Evolutionary conservation across 2,113 vertebrate species (phyloP), one percentile per base, ranked within the genome.

Genomic region (Aegithalos caudatus): DNA sequence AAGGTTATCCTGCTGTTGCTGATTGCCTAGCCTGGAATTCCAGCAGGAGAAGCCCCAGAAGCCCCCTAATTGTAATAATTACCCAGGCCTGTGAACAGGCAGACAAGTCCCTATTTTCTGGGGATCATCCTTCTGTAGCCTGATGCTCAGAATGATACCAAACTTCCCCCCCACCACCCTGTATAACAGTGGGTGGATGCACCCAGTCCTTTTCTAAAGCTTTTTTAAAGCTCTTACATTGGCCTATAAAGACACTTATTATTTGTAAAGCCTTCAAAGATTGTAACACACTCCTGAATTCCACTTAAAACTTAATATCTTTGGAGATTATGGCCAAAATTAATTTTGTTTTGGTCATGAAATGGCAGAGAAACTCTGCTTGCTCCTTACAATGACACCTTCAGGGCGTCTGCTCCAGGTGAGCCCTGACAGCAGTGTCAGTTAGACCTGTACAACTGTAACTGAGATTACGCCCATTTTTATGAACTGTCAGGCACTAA

Each of bases 211-310:
- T 83, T 67, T 20, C 25, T 35, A 78, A 70, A 76, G 67, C 58
- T 62, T 74, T 84, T 81, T 79, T 58, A 38, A 73, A 33, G 70
- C 47, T 78, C 9, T 42, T 69, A 6, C 6, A 77, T 38, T 20
- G 38, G 54, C 37, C 54, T 77, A 18, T 88, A 77, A 93, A 94
- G 50, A 57, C 29, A 61, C 74, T 79, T 64, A 64, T 81, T 77
- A 42, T 37, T 90, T 67, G 27, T 81, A 67, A 78, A 88, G 56
- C 23, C 77, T 84, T 86, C 61, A 38, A n/a, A 77, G 28, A 60
- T 16, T 69, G 78, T 53, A 58, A 71, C 31, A 77, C 23, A 58
- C 12, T 65, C 20, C 37, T 19, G 45, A 92, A 94, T 71, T 60
- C 53, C 1, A 3, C 22, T 60, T 86, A 70, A 79, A 82, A 80